Conservation (phyloP, 2,888 invertebrate species). For the Ophioninae sp. region DNA sequence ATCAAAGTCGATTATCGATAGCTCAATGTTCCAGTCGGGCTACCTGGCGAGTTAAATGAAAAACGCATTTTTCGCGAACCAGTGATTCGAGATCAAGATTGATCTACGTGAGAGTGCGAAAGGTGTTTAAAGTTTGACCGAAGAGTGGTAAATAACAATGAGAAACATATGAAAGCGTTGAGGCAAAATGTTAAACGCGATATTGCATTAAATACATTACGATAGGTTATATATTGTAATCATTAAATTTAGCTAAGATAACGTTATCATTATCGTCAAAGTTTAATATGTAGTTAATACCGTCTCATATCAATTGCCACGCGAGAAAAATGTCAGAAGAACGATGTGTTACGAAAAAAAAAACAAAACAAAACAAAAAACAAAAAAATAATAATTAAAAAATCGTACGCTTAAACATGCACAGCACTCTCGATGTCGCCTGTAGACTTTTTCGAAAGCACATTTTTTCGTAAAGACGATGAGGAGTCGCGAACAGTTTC, state of each 20-base stretch:
- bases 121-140: conserved; percentile 35
- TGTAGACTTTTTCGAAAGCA: conserved; percentile 13
- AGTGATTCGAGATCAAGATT: conserved; percentile 33
- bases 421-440: conserved; percentile 62
- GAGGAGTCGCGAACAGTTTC: no score
- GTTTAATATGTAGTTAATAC: conserved; percentile 48
- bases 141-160: conserved; percentile 36
- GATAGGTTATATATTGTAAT: conserved; percentile 30
- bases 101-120: background rate
- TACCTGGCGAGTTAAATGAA: background rate
- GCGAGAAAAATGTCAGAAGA: conserved; percentile 31
- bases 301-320: conserved; percentile 45
- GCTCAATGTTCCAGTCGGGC: background rate
- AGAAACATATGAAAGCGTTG: conserved; percentile 51
- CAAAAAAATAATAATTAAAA: no score
- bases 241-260: conserved; percentile 47
- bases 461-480: no score
- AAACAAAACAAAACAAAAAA: conserved; percentile 29
- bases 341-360: conserved; percentile 4
- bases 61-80: conserved; percentile 5
- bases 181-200: conserved; percentile 19
- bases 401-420: conserved; percentile 59
- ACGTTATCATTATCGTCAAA: conserved; percentile 59
- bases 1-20: background rate
- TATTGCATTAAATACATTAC: conserved; percentile 52